These are phyloP conservation scores for Ophthalmolycus amberensis DNA, from an alignment of 2,113 vertebrate genomes.

Conservation along the genomic window DNA sequence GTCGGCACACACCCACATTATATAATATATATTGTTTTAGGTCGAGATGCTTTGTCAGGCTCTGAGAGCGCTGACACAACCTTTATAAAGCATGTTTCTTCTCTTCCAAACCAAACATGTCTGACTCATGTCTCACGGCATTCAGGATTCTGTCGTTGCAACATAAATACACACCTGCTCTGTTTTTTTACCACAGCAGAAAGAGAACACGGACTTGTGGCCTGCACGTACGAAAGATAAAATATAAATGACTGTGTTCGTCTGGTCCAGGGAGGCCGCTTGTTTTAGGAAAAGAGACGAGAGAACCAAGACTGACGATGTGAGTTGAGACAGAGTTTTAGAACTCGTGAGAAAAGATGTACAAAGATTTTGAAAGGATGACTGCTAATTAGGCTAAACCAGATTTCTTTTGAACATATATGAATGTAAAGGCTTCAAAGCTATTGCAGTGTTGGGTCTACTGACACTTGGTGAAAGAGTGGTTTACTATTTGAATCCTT, in stretches of 20 bases:
- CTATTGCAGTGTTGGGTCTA: not conserved
- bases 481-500: slow-evolving; percentile 1
- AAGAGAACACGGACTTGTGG: not conserved
- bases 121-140: not conserved
- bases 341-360: not conserved
- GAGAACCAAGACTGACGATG: not conserved
- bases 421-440: not conserved
- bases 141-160: not conserved
- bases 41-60: not conserved
- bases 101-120: not conserved
- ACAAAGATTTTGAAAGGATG: not conserved
- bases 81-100: slow-evolving; percentile 8
- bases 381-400: not conserved
- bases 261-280: not conserved
- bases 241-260: not conserved
- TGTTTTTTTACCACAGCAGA: not conserved
- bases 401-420: not conserved
- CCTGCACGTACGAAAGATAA: not conserved
- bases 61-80: not conserved
- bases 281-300: not conserved
- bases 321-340: slow-evolving; percentile 3
- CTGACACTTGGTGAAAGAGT: not conserved
- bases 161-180: not conserved
- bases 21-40: not conserved
- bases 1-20: slow-evolving; percentile 50